These are phyloP conservation scores for Hydrolagus colliei DNA, from an alignment of 2,797 vertebrate genomes.

Conservation along the genomic window DNA sequence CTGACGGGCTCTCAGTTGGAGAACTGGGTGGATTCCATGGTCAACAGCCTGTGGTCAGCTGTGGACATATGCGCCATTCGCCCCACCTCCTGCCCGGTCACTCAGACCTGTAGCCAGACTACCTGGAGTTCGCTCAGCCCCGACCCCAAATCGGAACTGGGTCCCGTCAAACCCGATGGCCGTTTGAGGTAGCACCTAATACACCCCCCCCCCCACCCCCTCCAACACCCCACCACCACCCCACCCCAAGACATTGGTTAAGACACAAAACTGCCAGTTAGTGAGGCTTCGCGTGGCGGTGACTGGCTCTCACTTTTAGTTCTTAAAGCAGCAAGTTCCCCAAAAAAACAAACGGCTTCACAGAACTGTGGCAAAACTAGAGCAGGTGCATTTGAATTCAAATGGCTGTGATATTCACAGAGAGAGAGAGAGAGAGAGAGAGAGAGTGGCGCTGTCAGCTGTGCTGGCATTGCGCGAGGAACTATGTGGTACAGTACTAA, in stretches of 20 bases:
- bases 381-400: slow-evolving; percentile 26
- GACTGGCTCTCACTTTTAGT: slow-evolving; percentile 17
- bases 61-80: slow-evolving; percentile 74
- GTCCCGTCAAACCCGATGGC: slow-evolving; percentile 68
- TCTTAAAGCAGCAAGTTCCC: slow-evolving; percentile 50
- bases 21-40: slow-evolving; percentile 79
- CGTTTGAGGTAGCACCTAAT: slow-evolving; percentile 86
- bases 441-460: slow-evolving; percentile 56
- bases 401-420: slow-evolving; percentile 9
- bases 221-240: too few species aligned
- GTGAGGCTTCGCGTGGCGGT: background rate
- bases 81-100: slow-evolving; percentile 73
- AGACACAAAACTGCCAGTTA: slow-evolving; percentile 1
- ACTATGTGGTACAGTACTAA: slow-evolving; percentile 25
- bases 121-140: slow-evolving; percentile 93
- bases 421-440: slow-evolving; percentile 4
- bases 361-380: slow-evolving; percentile 3
- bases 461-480: slow-evolving; percentile 50
- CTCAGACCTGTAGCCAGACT: slow-evolving; percentile 83
- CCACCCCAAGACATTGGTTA: background rate
- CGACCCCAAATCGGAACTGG: slow-evolving; percentile 88
- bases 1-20: slow-evolving; percentile 70
- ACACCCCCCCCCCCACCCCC: background rate
- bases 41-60: slow-evolving; percentile 75
- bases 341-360: background rate